Percentiles rank a stretch among this genome's conserved stretches.
These are phyloP conservation scores for Hirudo medicinalis DNA, from an alignment of 1,140 invertebrate species.

Conservation along the genomic window DNA sequence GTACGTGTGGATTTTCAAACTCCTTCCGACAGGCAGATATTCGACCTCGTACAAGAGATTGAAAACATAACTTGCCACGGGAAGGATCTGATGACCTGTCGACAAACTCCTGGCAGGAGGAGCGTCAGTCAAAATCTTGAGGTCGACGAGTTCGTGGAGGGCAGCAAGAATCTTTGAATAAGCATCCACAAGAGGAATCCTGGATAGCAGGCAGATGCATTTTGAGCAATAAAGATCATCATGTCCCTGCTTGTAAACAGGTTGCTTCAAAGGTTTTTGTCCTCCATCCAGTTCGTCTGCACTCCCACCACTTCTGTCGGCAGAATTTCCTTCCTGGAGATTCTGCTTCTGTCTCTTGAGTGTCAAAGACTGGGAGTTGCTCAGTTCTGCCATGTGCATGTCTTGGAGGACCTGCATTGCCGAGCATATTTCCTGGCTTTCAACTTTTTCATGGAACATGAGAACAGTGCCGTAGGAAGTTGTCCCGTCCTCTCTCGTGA, in stretches of 20 bases:
- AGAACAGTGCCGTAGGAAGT: conserved; percentile 82
- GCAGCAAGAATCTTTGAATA: conserved; percentile 57
- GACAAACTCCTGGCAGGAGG: conserved; percentile 34
- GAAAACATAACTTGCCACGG: conserved; percentile 80
- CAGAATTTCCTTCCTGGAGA: neutral
- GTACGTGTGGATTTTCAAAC: conserved; percentile 58
- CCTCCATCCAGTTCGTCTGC: conserved; percentile 47
- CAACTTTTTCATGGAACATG: conserved; percentile 87
- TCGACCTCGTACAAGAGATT: conserved; percentile 87
- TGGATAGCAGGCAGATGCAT: conserved; percentile 74
- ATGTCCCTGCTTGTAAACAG: conserved; percentile 77
- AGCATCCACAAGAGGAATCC: conserved; percentile 67
- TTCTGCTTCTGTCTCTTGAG: conserved; percentile 21
- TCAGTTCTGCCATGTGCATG: conserved; percentile 79
- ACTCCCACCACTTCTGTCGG: conserved; percentile 43
- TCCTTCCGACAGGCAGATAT: conserved; percentile 70
- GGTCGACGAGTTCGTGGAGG: conserved; percentile 58
- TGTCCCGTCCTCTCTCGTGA: conserved; percentile 88
- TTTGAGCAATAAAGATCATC: conserved; percentile 88
- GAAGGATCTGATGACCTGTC: conserved; percentile 39
- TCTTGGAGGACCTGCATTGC: conserved; percentile 87
- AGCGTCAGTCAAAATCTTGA: neutral
- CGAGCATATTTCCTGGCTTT: conserved; percentile 73
- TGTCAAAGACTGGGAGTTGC: conserved; percentile 25
- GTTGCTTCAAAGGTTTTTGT: conserved; percentile 37